Evolutionary conservation across 2,888 invertebrate species (phyloP), one percentile per base, ranked within the genome.

Genomic region (Troilus luridus): DNA sequence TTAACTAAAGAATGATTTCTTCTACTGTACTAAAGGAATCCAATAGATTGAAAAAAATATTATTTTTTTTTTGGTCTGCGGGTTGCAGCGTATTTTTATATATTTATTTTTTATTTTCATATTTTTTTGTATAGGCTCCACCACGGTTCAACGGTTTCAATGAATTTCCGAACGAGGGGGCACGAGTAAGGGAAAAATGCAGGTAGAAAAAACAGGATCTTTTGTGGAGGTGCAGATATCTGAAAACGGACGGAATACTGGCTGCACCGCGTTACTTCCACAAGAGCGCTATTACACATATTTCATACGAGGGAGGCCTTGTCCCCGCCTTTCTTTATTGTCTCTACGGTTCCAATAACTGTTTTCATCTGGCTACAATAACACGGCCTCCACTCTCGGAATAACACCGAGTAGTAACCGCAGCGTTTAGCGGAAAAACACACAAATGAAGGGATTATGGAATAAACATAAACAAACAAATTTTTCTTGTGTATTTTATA

Each of bases 101-200:
- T 41, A 41, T 41, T 41, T 41, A 41, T 41, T 41, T 41, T 41
- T 41, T 41, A 5, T 41, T 41, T 41, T 41, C 41, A 3, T 41
- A 56, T n/a, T 85, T 85, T 58, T 54, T 54, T 85, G 85, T 85
- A 85, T 85, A 85, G 56, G 54, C 85, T n/a, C 85, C 21, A 21
- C 8, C 56, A 85, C 85, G 85, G 85, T 85, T n/a, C n/a, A 58
- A 5, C 56, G 85, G 85, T 54, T 58, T 58, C 85, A 85, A 85
- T 85, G 85, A 56, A 58, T 85, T 85, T 85, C 56, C 85, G 85
- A 85, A 85, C 85, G 85, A 85, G 56, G 85, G 85, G n/a, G 72
- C 72, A 77, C 72, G 72, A 77, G 27, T 77, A 41, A 77, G 72
- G 72, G 72, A 27, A 77, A 77, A 77, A 77, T 77, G 72, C 72